phyloP scores from a whole-genome alignment of 2,888 invertebrate genomes.

The Tryphoninae sp. region DNA sequence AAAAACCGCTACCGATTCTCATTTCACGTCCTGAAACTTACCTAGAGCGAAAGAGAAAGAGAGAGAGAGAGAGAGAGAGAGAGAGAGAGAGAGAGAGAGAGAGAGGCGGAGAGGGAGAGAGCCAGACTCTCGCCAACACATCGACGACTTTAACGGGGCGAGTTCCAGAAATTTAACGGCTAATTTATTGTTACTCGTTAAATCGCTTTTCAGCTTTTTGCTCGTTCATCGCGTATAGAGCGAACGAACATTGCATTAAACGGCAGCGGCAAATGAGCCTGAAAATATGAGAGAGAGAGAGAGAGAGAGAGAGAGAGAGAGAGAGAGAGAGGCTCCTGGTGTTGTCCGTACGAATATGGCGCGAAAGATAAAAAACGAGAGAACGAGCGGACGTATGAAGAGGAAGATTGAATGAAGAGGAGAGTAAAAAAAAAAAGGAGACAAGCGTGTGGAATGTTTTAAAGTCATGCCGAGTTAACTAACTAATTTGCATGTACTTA shows the following conservation, averaged over 20 bases:
- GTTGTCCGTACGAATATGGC: slow-evolving; percentile 4
- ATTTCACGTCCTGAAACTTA: no score
- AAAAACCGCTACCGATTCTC: no score
- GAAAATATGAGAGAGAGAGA: slow-evolving; percentile 18
- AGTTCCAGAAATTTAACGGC: slow-evolving; percentile 54
- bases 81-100: not conserved
- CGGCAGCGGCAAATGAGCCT: slow-evolving; percentile 18
- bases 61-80: not conserved
- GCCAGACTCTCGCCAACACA: not conserved
- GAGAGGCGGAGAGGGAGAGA: not conserved
- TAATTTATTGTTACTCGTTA: slow-evolving; percentile 59
- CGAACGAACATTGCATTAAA: slow-evolving; percentile 22
- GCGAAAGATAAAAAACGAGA: not conserved
- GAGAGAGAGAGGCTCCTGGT: slow-evolving; percentile 16
- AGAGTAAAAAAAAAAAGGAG: slow-evolving; percentile 7
- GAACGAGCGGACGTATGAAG: slow-evolving; percentile 15
- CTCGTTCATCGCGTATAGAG: slow-evolving; percentile 12
- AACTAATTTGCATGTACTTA: slow-evolving; percentile 65
- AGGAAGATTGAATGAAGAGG: slow-evolving; percentile 32
- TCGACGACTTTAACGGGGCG: slow-evolving; percentile 7
- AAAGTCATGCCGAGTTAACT: slow-evolving; percentile 56
- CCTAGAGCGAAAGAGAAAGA: not conserved
- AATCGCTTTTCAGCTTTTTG: slow-evolving; percentile 46
- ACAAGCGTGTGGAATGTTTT: slow-evolving; percentile 36
- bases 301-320: not conserved